Evolutionary conservation across 2,888 invertebrate species (phyloP), one percentile per base, ranked within the genome.

Genomic region (Tipula vernalis): DNA sequence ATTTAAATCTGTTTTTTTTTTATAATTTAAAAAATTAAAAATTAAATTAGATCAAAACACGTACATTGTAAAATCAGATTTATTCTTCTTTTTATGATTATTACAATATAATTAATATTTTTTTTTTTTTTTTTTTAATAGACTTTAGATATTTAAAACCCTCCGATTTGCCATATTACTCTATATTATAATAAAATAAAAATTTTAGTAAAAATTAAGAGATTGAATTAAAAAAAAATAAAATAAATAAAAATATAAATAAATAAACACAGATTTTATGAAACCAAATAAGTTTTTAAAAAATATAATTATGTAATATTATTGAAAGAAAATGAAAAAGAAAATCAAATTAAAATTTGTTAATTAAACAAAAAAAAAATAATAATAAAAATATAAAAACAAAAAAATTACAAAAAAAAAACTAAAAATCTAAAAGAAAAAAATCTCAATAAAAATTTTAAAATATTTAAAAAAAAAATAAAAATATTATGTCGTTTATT

Each of bases 131-230:
- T 51, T 86, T 51, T 36, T 57, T 42, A 57, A 57, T 86, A 57
- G 86, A 36, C 39, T 15, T 86, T 86, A 86, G 86, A 86, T n/a
- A 44, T 51, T 28, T 47, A 86, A 57, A 86, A 86, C 86, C 86
- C 86, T 86, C 86, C 86, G 86, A 86, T 86, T 51, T 86, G 86
- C 86, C 86, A 86, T 86, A 86, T 47, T 86, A 44, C 42, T 28
- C 13, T 41, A 86, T 13, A 51, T 12, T 47, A 51, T n/a, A 47
- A 28, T 13, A 28, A 47, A 86, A 86, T 28, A 12, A n/a, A 36
- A 51, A 13, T 6, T 28, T 42, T 47, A 86, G 71, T 28, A 10
- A 51, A 51, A 15, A 86, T 51, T 86, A 44, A 86, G 18, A 85
- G 18, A 85, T 39, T 85, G 18, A 28, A 47, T 36, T 47, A 41